Base-by-base conservation (phyloP, 2,888 invertebrate genomes). In the Amorpha juglandis region DNA sequence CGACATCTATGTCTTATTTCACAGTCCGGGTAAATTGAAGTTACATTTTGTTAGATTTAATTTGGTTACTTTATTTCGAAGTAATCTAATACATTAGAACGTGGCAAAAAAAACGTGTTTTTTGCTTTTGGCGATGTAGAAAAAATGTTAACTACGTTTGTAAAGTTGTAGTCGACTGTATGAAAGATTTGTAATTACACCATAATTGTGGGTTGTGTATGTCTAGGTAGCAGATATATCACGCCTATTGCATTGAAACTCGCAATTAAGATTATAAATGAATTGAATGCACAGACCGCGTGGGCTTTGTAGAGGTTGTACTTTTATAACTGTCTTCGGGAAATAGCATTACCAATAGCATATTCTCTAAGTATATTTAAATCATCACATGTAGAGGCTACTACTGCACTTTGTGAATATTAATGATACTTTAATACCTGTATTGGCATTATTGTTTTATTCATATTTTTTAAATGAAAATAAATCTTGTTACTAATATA, bases 141-240 rank as follows among this genome's bases (percentile, higher is more conserved):
- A 58, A 42, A 42, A 58, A 55, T 19, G 11, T 19, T 58, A 12
- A 6, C 1, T 19, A 16, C 7, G 0, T 19, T 42, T 58, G 38
- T 42, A 12, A 42, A 58, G 35, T 38, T 38, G 55, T 66, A 72
- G 78, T 71, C 19, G 19, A 19, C 78, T 79, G 78, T 81, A 80
- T 81, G 82, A 74, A 7, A 19, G 50, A 42, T 83, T 86, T 84
- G 84, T 91, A 91, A 91, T 91, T 91, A 92, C 89, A 84, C 84
- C 81, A 85, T 91, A 90, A 92, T 90, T 87, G 90, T 88, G 80
- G 90, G 88, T 81, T 68, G 87, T 77, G 69, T 78, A 62, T 69
- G 77, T 77, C 78, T 80, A 82, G 74, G 88, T 87, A 89, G 89
- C 90, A 82, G 84, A 90, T 90, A 89, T 88, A 89, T 91, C 91